Evolutionary conservation across 2,888 invertebrate species (phyloP).

Genomic region (Drosophila kuntzei): DNA sequence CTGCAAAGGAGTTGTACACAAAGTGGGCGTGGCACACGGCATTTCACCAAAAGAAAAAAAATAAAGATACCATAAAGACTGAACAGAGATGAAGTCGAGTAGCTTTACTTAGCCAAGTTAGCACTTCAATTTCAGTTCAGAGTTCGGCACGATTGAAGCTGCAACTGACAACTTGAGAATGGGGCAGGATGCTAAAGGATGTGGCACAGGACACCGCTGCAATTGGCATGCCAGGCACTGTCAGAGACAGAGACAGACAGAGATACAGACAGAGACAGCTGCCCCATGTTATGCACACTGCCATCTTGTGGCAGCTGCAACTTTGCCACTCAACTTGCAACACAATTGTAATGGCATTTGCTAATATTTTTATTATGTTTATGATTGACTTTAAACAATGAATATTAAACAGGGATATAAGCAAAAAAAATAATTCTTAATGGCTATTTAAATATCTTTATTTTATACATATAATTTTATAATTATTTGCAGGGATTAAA

Average conservation of each 20-base stretch:
- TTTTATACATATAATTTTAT: no score
- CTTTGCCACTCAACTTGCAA: constrained; percentile 22
- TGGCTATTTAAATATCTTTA: no score
- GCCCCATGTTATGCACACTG: constrained; percentile 17
- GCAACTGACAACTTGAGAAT: constrained; percentile 48
- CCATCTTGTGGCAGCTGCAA: constrained; percentile 2
- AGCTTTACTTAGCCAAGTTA: constrained; percentile 44
- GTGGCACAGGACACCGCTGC: constrained; percentile 43
- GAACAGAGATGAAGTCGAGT: background rate
- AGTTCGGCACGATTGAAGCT: constrained; percentile 69
- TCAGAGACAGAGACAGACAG: background rate
- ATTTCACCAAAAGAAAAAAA: background rate
- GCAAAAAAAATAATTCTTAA: no score
- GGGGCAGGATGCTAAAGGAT: constrained; percentile 28
- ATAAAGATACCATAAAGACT: background rate
- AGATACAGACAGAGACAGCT: constrained; percentile 18
- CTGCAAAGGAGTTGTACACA: constrained; percentile 11
- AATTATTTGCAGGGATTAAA: no score
- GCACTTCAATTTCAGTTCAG: constrained; percentile 65
- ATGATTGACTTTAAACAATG: background rate
- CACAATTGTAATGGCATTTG: background rate
- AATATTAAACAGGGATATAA: no score
- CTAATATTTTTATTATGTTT: background rate
- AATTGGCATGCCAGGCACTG: constrained; percentile 58
- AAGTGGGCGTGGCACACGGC: constrained; percentile 4